Conservation (phyloP, 2,888 invertebrate genomes). For the Ephialtes manifestator region DNA sequence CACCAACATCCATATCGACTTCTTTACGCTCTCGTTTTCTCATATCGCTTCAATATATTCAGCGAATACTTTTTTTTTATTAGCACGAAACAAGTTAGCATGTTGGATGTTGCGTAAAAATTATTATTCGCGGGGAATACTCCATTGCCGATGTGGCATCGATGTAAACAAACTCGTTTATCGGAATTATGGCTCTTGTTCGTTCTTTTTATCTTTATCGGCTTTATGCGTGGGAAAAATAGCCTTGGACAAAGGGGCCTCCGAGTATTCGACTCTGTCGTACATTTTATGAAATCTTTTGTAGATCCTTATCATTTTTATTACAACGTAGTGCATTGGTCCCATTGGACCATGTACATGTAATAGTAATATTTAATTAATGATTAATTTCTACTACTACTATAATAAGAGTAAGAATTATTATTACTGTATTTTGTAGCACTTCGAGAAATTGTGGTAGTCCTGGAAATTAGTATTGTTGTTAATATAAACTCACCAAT, state of each 20-base stretch:
- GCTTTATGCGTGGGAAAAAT: constrained; percentile 30
- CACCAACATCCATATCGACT: constrained; percentile 40
- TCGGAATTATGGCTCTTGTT: background rate
- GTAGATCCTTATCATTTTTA: constrained; percentile 25
- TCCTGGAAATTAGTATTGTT: no score
- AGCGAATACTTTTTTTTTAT: background rate
- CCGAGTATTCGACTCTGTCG: background rate
- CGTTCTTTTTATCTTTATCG: background rate
- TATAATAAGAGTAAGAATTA: no score
- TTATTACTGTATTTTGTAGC: background rate
- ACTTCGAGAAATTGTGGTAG: no score
- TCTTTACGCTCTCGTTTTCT: constrained; percentile 36
- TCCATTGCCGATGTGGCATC: constrained; percentile 9
- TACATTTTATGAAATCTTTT: constrained; percentile 1
- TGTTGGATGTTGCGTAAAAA: constrained; percentile 42
- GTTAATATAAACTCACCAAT: no score
- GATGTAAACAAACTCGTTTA: constrained; percentile 38
- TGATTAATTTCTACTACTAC: background rate
- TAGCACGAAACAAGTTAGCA: background rate
- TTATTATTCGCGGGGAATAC: constrained; percentile 30
- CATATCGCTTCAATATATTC: constrained; percentile 12
- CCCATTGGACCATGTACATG: background rate
- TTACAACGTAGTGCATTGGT: background rate
- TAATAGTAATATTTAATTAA: background rate
- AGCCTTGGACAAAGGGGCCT: constrained; percentile 17